Conservation (phyloP, 2,888 invertebrate species). For the Mermis nigrescens region DNA sequence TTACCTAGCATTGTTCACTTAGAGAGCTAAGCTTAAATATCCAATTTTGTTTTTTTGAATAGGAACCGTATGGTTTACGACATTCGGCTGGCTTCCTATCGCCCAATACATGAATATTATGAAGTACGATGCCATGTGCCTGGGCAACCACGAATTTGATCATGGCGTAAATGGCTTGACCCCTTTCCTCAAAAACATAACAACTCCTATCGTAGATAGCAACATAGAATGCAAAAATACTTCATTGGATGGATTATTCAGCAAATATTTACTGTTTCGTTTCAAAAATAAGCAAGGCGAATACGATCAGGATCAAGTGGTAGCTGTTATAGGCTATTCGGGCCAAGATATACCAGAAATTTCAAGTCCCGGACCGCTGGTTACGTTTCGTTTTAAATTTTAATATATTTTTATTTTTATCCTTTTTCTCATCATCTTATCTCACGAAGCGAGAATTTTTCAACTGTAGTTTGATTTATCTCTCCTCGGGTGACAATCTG, state of each 20-base stretch:
- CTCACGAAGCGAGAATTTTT: no score
- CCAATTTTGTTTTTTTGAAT: no score
- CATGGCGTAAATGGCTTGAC: constrained; percentile 52
- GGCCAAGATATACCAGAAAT: background rate
- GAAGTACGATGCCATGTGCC: constrained; percentile 38
- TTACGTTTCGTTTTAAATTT: no score
- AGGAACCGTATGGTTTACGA: constrained; percentile 41
- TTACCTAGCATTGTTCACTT: no score
- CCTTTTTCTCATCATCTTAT: no score
- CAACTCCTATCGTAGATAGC: constrained; percentile 53
- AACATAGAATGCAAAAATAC: constrained; percentile 48
- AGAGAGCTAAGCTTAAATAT: no score
- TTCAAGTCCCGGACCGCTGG: background rate
- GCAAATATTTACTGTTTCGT: background rate
- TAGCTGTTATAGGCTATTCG: background rate
- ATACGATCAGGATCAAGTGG: background rate
- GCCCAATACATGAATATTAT: constrained; percentile 30
- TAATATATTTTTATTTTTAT: no score
- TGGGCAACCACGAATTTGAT: constrained; percentile 85
- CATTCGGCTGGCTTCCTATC: constrained; percentile 59
- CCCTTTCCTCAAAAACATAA: constrained; percentile 50
- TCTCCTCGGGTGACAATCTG: no score
- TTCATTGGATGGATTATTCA: background rate
- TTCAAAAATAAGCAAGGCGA: background rate
- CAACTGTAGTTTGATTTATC: no score